Percentiles rank a stretch among this genome's conserved stretches.
These are phyloP conservation scores for Mimas tiliae DNA, from an alignment of 2,888 invertebrate species.

Conservation along the genomic window DNA sequence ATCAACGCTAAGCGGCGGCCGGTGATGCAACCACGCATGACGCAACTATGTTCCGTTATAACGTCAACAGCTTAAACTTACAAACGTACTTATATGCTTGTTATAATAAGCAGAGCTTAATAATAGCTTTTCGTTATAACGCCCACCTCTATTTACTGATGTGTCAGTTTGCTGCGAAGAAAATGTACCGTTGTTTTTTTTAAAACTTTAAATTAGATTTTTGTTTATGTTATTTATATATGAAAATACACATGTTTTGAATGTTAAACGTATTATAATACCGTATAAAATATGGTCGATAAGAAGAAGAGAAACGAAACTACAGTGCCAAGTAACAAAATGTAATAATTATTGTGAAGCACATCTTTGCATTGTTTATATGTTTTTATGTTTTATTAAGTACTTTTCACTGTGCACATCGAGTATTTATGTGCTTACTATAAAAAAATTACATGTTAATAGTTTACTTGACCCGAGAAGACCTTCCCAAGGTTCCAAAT, in stretches of 20 bases:
- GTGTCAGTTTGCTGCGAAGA: no score
- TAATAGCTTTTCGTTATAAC: no score
- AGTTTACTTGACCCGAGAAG: no score
- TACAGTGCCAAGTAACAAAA: constrained; percentile 34
- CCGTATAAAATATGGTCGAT: constrained; percentile 35
- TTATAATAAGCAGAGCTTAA: no score
- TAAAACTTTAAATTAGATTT: background rate
- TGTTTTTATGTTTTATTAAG: background rate
- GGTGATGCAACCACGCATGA: no score
- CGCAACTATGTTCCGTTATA: no score
- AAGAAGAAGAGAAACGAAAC: constrained; percentile 31
- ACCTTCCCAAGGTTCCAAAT: no score
- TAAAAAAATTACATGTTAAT: no score
- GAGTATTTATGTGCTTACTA: constrained; percentile 7
- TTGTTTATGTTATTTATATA: background rate
- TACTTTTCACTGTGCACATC: background rate
- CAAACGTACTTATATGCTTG: no score
- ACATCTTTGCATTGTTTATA: constrained; percentile 5
- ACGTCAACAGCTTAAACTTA: no score
- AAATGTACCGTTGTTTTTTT: background rate
- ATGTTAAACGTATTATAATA: background rate
- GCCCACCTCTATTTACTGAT: no score
- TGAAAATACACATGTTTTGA: background rate
- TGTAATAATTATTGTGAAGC: constrained; percentile 32
- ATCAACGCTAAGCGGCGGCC: no score